Evolutionary conservation across 2,888 invertebrate genomes (phyloP), one percentile per base, ranked within the genome.

Genomic region (Conchocele bisecta): DNA sequence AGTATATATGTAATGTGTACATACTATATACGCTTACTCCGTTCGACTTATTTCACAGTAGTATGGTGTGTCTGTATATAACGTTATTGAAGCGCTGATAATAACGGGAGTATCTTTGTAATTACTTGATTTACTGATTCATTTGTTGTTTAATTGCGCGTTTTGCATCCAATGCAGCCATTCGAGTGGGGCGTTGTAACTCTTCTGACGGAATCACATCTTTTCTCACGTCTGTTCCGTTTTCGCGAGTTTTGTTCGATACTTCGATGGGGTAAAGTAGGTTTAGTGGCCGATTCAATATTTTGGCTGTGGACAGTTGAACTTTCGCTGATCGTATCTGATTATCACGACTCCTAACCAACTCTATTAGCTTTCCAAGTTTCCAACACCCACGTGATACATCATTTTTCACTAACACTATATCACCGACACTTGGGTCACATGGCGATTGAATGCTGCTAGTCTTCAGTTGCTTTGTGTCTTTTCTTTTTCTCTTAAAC

Each of bases 331-430:
- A 58, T 31, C 44, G 9, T 3, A 28, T 58, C 15, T 58, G n/a
- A 2, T 46, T 46, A 29, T 58, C 58, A 31, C 22, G 22, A 39
- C 58, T 58, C n/a, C 24, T n/a, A 11, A 33, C n/a, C 42, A 57
- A 41, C n/a, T 24, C 7, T 7, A 41, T 33, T 15, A 57, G 15
- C 42, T 41, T 57, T 39, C 57, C 57, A 6, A 33, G 24, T 42
- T 28, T 57, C 57, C 57, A 57, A 37, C 57, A 57, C 15, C 57
- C 57, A 20, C 57, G 57, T 22, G 42, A 31, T 42, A 37, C 15
- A 57, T 57, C 57, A 29, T 58, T 46, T 39, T 58, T 58, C 3
- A 46, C 28, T 15, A 41, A 5, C 46, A 46, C 46, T 46, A 20
- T 46, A 20, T 46, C 46, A 46, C 46, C 46, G 22, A 46, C 22